Base-by-base conservation (phyloP, 2,797 vertebrate genomes). In the Macropodus opercularis region DNA sequence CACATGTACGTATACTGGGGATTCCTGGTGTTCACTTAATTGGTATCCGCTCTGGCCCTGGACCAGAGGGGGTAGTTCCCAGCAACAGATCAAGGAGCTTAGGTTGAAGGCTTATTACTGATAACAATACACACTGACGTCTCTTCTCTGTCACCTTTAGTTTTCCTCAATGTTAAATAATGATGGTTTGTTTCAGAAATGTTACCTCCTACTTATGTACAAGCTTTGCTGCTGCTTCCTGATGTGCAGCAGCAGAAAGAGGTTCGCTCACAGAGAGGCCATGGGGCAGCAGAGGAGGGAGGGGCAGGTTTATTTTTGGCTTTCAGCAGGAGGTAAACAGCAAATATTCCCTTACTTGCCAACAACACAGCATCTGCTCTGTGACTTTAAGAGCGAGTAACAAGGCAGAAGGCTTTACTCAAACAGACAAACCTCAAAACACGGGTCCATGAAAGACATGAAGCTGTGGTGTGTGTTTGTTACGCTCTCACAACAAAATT, bases 301-400 rank as follows among this genome's bases (percentile, higher is more conserved):
- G 66, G 64, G 65, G 62, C 51, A 2, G 41, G 44, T 62, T 83
- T 86, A 81, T 85, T 75, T 83, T 48, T 46, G 70, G 70, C 59
- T 48, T 67, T 65, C 50, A 67, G 36, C 19, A 57, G 47, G 51
- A 72, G 29, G 62, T 64, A 55, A 77, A 75, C 71, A 83, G 43
- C 76, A 44, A 73, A 53, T 58, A 79, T 65, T 63, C 39, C 61
- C 73, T 23, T 1, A 32, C 15, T 24, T 40, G 42, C 19, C 46
- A n/a, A 58, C 50, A 66, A 52, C 41, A 63, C 58, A 65, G 69
- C 61, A 77, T 64, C 58, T 55, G 68, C 57, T 75, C 65, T 55
- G 60, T 56, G 55, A 61, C 74, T 65, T 72, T 50, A 58, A 63
- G 54, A 73, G 2, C 24, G 34, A 39, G 38, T 22, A 38, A 52